A percentile compares a stretch with the other conserved stretches of the same genome.
Conservation (phyloP, 2,888 invertebrate species). For the Erpobdella octoculata region DNA sequence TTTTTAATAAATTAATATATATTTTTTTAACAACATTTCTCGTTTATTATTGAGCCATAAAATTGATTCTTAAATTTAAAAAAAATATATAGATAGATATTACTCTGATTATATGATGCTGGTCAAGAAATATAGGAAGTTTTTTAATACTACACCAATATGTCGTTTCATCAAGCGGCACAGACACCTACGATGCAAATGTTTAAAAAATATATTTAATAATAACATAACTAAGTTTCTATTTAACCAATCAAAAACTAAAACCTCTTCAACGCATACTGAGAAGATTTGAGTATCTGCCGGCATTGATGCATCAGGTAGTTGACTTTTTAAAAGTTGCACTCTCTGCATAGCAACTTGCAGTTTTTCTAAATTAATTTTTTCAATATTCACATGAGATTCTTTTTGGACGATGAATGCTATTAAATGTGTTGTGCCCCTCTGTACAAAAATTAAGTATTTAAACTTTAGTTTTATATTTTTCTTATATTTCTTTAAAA, state of each 20-base stretch:
- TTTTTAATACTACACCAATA: slow-evolving; percentile 89
- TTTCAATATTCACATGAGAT: slow-evolving; percentile 31
- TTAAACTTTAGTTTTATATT: not conserved
- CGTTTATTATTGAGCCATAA: not conserved
- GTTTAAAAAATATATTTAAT: not conserved
- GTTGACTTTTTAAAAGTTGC: slow-evolving; percentile 48
- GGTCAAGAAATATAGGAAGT: slow-evolving; percentile 63
- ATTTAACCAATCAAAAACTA: too few relatives aligned
- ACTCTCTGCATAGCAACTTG: slow-evolving; percentile 43
- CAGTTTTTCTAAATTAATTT: slow-evolving; percentile 37
- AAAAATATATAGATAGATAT: slow-evolving; percentile 62
- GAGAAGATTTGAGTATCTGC: slow-evolving; percentile 44
- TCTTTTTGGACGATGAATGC: slow-evolving; percentile 40
- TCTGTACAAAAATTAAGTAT: slow-evolving; percentile 32
- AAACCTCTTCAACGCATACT: slow-evolving; percentile 46
- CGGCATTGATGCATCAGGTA: slow-evolving; percentile 41
- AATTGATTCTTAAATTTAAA: not conserved
- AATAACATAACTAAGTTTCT: not conserved
- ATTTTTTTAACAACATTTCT: not conserved
- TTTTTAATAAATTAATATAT: not conserved
- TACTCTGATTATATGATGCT: slow-evolving; percentile 69
- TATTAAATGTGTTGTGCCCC: slow-evolving; percentile 53
- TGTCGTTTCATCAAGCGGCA: slow-evolving; percentile 80
- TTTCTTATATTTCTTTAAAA: not conserved
- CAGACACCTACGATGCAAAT: slow-evolving; percentile 49